Conservation (phyloP, 2,797 vertebrate genomes). For the Coreius guichenoti region DNA sequence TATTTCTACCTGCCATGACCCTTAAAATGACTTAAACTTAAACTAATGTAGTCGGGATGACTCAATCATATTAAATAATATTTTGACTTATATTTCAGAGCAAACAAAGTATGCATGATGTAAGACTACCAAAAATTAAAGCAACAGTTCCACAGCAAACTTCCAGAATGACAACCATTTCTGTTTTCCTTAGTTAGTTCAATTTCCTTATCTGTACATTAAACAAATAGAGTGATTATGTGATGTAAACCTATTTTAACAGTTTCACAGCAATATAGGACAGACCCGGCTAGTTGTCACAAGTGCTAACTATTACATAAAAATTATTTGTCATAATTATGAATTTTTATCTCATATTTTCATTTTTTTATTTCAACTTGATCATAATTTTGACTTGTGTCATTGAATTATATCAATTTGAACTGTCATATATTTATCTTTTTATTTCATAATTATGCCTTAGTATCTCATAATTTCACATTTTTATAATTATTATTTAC, state of each 20-base stretch:
- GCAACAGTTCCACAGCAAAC: background rate
- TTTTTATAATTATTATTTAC: background rate
- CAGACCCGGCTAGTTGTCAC: background rate
- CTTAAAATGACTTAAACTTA: background rate
- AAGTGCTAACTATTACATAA: background rate
- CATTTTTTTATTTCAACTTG: background rate
- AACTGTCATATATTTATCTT: background rate
- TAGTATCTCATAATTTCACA: background rate
- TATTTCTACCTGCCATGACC: slow-evolving; percentile 11
- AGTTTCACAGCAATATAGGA: background rate
- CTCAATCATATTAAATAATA: slow-evolving; percentile 4
- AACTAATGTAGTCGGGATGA: background rate
- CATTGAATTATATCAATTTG: background rate
- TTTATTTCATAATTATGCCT: background rate
- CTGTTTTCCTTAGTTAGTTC: background rate
- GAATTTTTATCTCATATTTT: background rate
- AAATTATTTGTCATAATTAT: background rate
- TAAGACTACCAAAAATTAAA: background rate
- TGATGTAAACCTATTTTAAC: background rate
- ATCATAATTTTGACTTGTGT: background rate
- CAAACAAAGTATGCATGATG: background rate
- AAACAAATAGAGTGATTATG: background rate
- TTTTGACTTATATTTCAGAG: background rate
- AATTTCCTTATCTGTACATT: background rate
- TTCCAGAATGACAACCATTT: background rate